Evolutionary conservation across 2,113 vertebrate species (phyloP).

Genomic region (Castor canadensis): DNA sequence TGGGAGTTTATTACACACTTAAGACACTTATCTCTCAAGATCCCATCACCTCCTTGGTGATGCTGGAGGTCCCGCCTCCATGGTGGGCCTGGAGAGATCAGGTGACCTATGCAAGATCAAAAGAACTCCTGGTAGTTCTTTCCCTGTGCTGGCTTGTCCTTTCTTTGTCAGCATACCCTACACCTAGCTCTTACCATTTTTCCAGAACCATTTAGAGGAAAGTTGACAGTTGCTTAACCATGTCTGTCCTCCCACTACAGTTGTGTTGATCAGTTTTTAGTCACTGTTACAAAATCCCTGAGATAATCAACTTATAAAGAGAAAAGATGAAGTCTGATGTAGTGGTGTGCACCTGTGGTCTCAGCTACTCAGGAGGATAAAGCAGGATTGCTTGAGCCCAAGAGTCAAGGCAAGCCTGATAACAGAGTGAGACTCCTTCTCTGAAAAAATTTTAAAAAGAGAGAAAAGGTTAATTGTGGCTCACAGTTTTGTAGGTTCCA

Average conservation of each 20-base stretch:
- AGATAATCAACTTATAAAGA: not conserved
- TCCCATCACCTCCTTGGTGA: too few species aligned
- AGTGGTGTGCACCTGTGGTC: not conserved
- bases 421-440: too few species aligned
- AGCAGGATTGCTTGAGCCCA: not conserved
- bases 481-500: not conserved
- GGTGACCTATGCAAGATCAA: not conserved
- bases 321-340: not conserved
- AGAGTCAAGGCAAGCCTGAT: not conserved
- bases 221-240: not conserved
- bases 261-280: not conserved
- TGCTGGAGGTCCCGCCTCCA: too few species aligned
- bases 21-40: not conserved
- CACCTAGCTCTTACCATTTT: not conserved
- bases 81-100: not conserved
- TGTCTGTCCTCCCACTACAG: accelerated
- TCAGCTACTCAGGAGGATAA: not conserved
- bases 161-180: not conserved
- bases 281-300: not conserved
- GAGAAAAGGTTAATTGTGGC: not conserved
- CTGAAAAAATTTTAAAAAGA: not conserved
- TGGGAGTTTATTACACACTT: not conserved
- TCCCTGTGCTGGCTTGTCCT: not conserved
- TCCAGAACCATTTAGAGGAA: not conserved
- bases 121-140: not conserved